Base-by-base conservation (phyloP, 2,888 invertebrate genomes). In the Drosophila phalerata region DNA sequence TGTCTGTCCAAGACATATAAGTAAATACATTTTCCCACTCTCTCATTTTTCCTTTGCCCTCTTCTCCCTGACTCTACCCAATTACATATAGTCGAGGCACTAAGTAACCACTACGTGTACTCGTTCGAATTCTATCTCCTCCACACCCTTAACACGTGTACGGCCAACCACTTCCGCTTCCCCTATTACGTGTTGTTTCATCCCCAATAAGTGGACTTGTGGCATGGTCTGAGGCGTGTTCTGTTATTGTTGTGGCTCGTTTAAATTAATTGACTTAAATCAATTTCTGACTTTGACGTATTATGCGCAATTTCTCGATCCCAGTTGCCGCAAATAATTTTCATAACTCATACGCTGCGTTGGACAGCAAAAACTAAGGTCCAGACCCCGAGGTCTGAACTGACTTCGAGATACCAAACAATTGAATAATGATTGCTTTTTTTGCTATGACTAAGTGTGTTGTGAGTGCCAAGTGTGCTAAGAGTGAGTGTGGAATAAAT, bases 211-310 rank as follows among this genome's bases (percentile, higher is more conserved):
- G 69, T 70, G 61, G 74, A 68, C 52, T 49, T 38, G 30, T n/a
- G 13, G 8, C 49, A 34, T 15, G 15, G 11, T 45, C 32, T 48
- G 49, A 25, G 52, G 51, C 37, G 43, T 17, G 52, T 49, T 52
- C 52, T 62, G 51, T 69, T 75, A 62, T 69, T 56, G 75, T 47
- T 68, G 79, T 69, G 66, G 79, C 64, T 85, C 73, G 83, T 85
- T 88, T 80, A 86, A 90, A 90, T 90, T 89, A 87, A 87, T 87
- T 87, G 87, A 78, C 90, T 90, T 87, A 80, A 89, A 87, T 90
- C 87, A 87, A 90, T 87, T 89, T 85, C 86, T 88, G 90, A 86
- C 90, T 89, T 88, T 89, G 85, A 85, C 88, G 86, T 89, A 88
- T 85, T 75, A 64, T 71, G 66, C 74, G 66, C 82, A 57, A 85